These are phyloP conservation scores for Zootoca vivipara DNA, from an alignment of 2,113 vertebrate species.

Conservation along the genomic window DNA sequence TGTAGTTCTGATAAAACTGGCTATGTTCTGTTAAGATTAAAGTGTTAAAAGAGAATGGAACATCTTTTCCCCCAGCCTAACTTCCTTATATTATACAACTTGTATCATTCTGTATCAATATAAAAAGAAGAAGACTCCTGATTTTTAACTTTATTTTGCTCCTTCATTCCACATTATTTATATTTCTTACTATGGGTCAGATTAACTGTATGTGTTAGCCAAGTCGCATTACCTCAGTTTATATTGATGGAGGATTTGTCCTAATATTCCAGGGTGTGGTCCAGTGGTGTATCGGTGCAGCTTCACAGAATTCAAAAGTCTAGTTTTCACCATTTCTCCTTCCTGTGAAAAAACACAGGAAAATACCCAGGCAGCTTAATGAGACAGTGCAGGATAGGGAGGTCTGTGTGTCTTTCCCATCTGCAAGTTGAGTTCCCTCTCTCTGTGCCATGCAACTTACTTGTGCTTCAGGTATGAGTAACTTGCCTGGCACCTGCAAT, in stretches of 20 bases:
- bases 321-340: background rate
- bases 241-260: background rate
- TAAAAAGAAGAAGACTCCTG: background rate
- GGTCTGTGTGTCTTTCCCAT: background rate
- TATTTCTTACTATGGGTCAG: background rate
- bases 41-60: slow-evolving; percentile 1
- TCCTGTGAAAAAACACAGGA: background rate
- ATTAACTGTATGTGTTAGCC: background rate
- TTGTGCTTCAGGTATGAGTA: background rate
- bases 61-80: background rate
- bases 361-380: background rate
- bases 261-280: background rate
- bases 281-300: background rate
- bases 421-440: background rate
- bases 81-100: background rate
- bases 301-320: too few species aligned
- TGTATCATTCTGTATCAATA: background rate
- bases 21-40: slow-evolving; percentile 7
- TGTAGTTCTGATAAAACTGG: slow-evolving; percentile 12
- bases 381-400: background rate
- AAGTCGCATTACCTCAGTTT: background rate
- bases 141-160: too few species aligned
- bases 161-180: background rate
- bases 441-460: background rate
- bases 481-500: background rate